Conservation (phyloP, 2,797 vertebrate genomes). For the Acridotheres tristis region DNA sequence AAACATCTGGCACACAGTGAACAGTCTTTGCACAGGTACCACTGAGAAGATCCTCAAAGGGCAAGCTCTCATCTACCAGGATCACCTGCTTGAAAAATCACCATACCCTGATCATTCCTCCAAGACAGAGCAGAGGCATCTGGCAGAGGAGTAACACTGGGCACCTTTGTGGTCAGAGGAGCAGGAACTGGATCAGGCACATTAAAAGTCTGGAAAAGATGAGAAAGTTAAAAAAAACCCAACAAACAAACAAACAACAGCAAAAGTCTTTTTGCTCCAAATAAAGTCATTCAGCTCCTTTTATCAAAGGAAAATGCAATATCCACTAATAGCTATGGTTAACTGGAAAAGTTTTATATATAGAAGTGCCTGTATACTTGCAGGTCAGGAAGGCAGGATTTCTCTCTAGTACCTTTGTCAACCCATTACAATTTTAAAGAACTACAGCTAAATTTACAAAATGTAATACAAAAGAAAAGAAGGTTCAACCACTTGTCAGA, state of each 20-base stretch:
- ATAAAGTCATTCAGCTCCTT: not conserved
- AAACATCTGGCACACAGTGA: not conserved
- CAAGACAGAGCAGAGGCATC: constrained; percentile 45
- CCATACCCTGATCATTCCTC: constrained; percentile 69
- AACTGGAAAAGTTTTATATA: not conserved
- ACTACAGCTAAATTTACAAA: not conserved
- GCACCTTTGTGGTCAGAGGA: not conserved
- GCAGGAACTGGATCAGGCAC: not conserved
- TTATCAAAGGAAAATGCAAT: not conserved
- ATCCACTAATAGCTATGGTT: not conserved
- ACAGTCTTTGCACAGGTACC: not conserved
- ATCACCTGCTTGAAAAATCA: not conserved
- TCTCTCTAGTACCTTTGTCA: not conserved
- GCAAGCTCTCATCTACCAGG: not conserved
- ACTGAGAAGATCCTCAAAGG: not conserved
- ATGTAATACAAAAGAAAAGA: not conserved
- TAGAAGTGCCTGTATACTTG: not conserved
- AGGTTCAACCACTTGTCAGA: not conserved
- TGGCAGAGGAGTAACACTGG: constrained; percentile 9
- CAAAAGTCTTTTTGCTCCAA: not conserved
- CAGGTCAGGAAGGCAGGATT: not conserved
- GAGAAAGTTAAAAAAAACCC: not conserved
- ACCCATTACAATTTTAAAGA: not conserved
- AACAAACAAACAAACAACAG: not conserved
- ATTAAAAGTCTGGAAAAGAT: not conserved